These are phyloP conservation scores for Proctacanthus coquilletti DNA, from an alignment of 1,140 invertebrate species.

Conservation along the genomic window DNA sequence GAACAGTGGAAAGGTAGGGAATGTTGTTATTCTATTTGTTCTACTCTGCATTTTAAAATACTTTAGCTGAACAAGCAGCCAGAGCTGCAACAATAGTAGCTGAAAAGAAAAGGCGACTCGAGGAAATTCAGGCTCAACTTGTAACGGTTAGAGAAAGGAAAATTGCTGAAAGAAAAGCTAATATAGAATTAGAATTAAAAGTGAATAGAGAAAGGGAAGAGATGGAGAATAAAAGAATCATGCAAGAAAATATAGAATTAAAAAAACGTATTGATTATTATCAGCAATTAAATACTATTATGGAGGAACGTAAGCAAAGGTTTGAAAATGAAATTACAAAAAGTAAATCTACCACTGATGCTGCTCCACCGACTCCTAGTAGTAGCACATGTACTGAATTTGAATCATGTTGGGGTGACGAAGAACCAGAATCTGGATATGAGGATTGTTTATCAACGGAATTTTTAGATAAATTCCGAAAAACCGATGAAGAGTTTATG, in stretches of 20 bases:
- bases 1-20: constrained; percentile 14
- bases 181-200: constrained; percentile 13
- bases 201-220: constrained; percentile 10
- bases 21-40: too few relatives aligned
- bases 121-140: constrained; percentile 12
- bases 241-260: constrained; percentile 10
- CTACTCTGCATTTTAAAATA: too few relatives aligned
- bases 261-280: constrained; percentile 12
- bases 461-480: constrained; percentile 7
- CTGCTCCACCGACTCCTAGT: background rate
- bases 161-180: constrained; percentile 11
- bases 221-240: constrained; percentile 10
- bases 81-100: constrained; percentile 9
- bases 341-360: background rate
- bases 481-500: constrained; percentile 6
- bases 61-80: constrained; percentile 4
- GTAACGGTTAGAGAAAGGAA: constrained; percentile 11
- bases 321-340: background rate
- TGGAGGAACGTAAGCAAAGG: constrained; percentile 1
- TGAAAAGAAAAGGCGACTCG: constrained; percentile 10
- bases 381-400: background rate
- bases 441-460: constrained; percentile 6
- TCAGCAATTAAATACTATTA: constrained; percentile 8
- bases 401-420: background rate
- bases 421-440: background rate